Evolutionary conservation across 2,888 invertebrate genomes (phyloP).

Genomic region (Xylota sylvarum): DNA sequence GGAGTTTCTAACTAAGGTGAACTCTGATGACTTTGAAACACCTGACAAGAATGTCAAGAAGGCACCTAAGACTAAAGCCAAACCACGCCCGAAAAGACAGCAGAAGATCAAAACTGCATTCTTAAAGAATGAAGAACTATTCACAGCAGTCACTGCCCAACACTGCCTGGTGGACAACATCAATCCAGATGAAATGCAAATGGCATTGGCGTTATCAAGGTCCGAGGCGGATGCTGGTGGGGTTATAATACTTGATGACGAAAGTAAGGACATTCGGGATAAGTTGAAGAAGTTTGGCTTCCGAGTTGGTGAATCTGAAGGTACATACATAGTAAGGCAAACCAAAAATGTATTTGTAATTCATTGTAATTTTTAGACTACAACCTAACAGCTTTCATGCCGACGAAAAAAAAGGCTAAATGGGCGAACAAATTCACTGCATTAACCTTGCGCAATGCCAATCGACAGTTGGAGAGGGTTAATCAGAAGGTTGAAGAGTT

Average conservation of each 20-base stretch:
- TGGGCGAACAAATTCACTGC: conserved; percentile 84
- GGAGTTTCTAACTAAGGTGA: conserved; percentile 1
- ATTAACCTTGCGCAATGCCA: conserved; percentile 81
- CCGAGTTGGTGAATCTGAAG: conserved; percentile 81
- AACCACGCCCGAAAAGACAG: conserved; percentile 79
- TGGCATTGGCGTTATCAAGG: conserved; percentile 89
- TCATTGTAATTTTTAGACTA: conserved; percentile 79
- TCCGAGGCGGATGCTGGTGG: conserved; percentile 84
- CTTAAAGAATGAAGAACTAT: conserved; percentile 82
- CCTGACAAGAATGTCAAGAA: conserved; percentile 59
- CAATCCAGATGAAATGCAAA: conserved; percentile 88
- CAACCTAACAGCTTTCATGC: conserved; percentile 78
- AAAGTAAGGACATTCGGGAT: conserved; percentile 83
- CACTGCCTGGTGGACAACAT: conserved; percentile 85
- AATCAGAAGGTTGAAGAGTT: conserved; percentile 79
- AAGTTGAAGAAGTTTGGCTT: conserved; percentile 89
- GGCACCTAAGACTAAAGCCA: conserved; percentile 54
- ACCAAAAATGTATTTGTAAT: not conserved
- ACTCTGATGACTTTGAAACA: conserved; percentile 77
- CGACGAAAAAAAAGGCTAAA: conserved; percentile 80
- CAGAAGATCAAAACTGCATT: conserved; percentile 82
- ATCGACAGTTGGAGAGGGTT: conserved; percentile 80
- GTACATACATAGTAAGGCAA: conserved; percentile 40
- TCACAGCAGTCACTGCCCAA: conserved; percentile 82
- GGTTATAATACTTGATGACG: conserved; percentile 74